Evolutionary conservation across 2,797 vertebrate species (phyloP), one percentile per base, ranked within the genome.

Genomic region (Alca torda): DNA sequence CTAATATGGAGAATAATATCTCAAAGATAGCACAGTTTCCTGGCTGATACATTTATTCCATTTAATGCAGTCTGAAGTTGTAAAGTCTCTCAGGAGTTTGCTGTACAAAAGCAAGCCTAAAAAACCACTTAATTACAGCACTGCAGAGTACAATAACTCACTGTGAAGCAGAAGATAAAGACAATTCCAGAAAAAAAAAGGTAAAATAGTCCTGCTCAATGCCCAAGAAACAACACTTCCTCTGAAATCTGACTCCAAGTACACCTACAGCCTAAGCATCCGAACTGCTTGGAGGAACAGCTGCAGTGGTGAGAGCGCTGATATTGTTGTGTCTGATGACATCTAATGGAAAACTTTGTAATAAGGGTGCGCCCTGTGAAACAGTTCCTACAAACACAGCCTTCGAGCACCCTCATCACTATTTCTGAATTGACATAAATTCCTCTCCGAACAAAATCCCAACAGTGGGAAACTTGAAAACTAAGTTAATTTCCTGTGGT

Each of bases 101-200:
- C 73, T 80, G 89, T 69, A 96, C 80, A 95, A 96, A 84, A 97
- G 70, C 54, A 95, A 90, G 81, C 75, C 84, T 96, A 37, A 87
- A 95, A 70, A 83, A 37, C 30, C 76, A 39, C 61, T 93, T 96
- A 78, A 97, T 96, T 96, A 94, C 28, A 94, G 86, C 35, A 68
- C 72, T 89, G 54, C 9, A 84, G 84, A 76, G 53, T 65, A 74
- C 53, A 92, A 67, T 21, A 94, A 78, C 82, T 92, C 77, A 82
- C 64, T 39, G 54, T 68, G 87, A 91, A 95, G 93, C 0, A 90
- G 25, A 50, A 70, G 53, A 90, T 48, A 54, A 94, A 96, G 45
- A 88, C 41, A 93, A 61, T 68, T 93, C 45, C 26, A n/a, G 46
- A 76, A 35, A 59, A 31, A 31, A 60, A 70, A 88, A 95, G 5